phyloP scores from a whole-genome alignment of 2,888 invertebrate genomes.

The Tenthredo scrophulariae region DNA sequence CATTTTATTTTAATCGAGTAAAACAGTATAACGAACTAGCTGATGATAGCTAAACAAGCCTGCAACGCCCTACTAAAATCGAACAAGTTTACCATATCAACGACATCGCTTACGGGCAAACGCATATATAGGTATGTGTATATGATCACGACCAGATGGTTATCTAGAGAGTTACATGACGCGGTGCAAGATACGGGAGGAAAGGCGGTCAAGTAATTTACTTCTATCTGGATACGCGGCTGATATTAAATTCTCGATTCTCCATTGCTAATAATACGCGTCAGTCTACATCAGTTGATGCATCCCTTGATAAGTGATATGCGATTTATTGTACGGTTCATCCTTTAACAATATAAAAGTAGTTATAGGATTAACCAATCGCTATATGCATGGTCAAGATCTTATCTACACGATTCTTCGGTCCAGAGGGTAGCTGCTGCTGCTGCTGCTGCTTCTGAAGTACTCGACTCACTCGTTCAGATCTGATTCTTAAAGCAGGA shows the following conservation, averaged over 20 bases:
- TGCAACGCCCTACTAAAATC: constrained; percentile 36
- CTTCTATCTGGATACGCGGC: constrained; percentile 18
- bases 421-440: not conserved
- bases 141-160: constrained; percentile 57
- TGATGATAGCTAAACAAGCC: constrained; percentile 26
- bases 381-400: constrained; percentile 22
- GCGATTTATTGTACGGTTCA: constrained; percentile 1
- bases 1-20: constrained; percentile 31
- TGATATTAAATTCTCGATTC: constrained; percentile 8
- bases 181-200: constrained; percentile 37
- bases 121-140: constrained; percentile 24
- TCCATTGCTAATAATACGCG: constrained; percentile 21
- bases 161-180: constrained; percentile 56
- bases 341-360: constrained; percentile 12
- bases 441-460: not conserved
- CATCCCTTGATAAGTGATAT: constrained; percentile 26
- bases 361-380: constrained; percentile 35
- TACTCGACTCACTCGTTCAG: constrained; percentile 11
- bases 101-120: constrained; percentile 37
- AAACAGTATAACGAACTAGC: constrained; percentile 14
- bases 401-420: constrained; percentile 27
- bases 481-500: constrained; percentile 33
- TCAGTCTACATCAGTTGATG: constrained; percentile 12
- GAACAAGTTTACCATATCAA: constrained; percentile 39
- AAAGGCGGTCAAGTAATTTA: constrained; percentile 43